phyloP scores from a whole-genome alignment of 2,888 invertebrate species.

The Yponomeuta evonymella region DNA sequence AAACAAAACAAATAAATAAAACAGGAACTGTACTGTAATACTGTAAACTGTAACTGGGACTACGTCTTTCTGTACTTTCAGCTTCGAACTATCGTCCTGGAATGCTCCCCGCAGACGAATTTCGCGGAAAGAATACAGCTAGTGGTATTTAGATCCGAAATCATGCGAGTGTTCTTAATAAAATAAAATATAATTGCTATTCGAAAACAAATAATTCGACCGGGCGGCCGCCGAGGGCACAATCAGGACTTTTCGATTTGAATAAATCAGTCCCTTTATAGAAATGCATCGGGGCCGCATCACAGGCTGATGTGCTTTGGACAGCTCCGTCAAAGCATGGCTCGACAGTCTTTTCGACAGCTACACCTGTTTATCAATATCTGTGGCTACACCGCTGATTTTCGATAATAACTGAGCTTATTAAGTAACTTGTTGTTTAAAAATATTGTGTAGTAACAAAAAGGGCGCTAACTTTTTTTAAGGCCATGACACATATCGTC shows the following conservation, averaged over 20 bases:
- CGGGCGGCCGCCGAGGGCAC: conserved; percentile 60
- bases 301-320: conserved; percentile 17
- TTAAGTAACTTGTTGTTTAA: too few relatives aligned
- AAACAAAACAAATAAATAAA: too few relatives aligned
- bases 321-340: neutral
- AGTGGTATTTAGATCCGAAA: conserved; percentile 41
- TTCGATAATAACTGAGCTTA: too few relatives aligned
- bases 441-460: too few relatives aligned
- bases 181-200: conserved; percentile 76
- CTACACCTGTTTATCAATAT: too few relatives aligned
- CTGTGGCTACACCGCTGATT: too few relatives aligned
- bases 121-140: conserved; percentile 59
- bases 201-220: conserved; percentile 71
- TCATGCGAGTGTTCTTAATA: conserved; percentile 61
- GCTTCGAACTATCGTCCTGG: conserved; percentile 14
- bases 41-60: neutral
- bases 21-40: too few relatives aligned
- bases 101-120: conserved; percentile 44
- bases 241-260: conserved; percentile 70
- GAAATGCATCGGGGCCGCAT: conserved; percentile 51
- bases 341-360: too few relatives aligned
- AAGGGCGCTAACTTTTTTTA: too few relatives aligned
- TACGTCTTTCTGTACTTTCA: neutral
- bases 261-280: conserved; percentile 73
- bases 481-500: too few relatives aligned